Percentiles rank a stretch among this genome's conserved stretches.
These are phyloP conservation scores for Larimichthys polyactis DNA, from an alignment of 2,113 vertebrate genomes.

Conservation along the genomic window DNA sequence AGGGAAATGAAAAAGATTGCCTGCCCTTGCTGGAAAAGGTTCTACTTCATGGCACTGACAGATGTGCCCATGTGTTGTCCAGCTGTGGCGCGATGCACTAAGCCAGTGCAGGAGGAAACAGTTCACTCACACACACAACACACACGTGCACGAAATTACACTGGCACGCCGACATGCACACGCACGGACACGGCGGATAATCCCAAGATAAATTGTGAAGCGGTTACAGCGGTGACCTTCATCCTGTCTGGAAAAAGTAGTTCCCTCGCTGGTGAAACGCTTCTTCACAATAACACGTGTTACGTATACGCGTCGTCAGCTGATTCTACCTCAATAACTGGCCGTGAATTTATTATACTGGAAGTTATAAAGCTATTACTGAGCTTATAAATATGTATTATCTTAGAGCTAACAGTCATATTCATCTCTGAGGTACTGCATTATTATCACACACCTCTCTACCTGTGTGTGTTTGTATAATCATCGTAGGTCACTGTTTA, in stretches of 20 bases:
- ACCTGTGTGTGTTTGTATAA: not conserved
- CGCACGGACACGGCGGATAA: slow-evolving; percentile 25
- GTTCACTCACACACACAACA: slow-evolving; percentile 11
- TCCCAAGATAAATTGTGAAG: slow-evolving; percentile 60
- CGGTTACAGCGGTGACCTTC: slow-evolving; percentile 62
- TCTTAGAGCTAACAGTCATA: too few species aligned
- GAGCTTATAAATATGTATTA: not conserved
- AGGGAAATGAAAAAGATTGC: slow-evolving; percentile 70
- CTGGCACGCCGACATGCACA: not conserved
- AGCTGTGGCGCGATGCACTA: slow-evolving; percentile 71
- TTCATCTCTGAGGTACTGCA: not conserved
- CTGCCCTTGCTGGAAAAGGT: slow-evolving; percentile 66
- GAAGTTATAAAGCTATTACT: not conserved
- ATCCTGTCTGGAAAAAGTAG: slow-evolving; percentile 22
- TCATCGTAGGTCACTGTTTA: too few species aligned
- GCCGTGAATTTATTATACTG: not conserved
- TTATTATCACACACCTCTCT: too few species aligned
- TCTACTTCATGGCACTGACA: slow-evolving; percentile 73
- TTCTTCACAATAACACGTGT: not conserved
- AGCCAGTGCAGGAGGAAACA: slow-evolving; percentile 45
- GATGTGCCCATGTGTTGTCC: slow-evolving; percentile 77
- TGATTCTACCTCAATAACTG: not conserved
- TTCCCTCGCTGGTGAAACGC: not conserved
- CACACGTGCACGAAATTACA: not conserved
- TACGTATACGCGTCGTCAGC: not conserved